Evolutionary conservation across 2,113 vertebrate species (phyloP), one percentile per base, ranked within the genome.

Genomic region (Microtus ochrogaster): DNA sequence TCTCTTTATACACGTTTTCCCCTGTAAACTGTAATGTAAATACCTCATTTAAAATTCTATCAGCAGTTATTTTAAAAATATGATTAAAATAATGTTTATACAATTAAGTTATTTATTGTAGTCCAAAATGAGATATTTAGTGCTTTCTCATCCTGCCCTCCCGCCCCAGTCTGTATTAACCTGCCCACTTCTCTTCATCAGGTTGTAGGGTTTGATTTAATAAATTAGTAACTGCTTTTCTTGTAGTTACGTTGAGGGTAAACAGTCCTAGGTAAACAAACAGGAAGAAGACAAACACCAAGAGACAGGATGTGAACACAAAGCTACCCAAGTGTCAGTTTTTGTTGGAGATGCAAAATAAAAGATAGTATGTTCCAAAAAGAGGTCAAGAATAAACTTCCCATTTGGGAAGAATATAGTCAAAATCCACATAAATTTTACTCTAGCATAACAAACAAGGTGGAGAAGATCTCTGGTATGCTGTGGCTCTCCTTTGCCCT

Each of bases 21-120:
- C 47, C 47, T 52, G 58, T 55, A 58, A 95, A 83, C 90, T 90
- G 63, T 55, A 90, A 90, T n/a, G 61, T n/a, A 68, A 92, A 77
- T 36, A 73, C 21, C 36, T 90, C 55, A 96, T 52, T 93, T 91
- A 90, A 82, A 92, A 87, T 93, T 83, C 88, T 66, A 55, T 1
- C 30, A 89, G 47, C 19, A 73, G 9, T 63, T 91, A 93, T 68
- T 89, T 77, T 17, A 82, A 86, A 73, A 92, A 87, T 17, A 81
- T 26, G 77, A 79, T 89, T 74, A 84, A 91, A 93, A 55, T 55
- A 78, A 26, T 33, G 63, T 82, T 82, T 82, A 58, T n/a, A n/a
- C 17, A 39, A 61, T 82, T 61, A 61, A 82, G 36, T 30, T 63
- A 85, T 92, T 79, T 90, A 89, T 68, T n/a, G 52, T 47, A 92